Percentiles rank a stretch among this genome's conserved stretches.
These are phyloP conservation scores for Spilosoma lubricipeda DNA, from an alignment of 2,888 invertebrate species.

Conservation along the genomic window DNA sequence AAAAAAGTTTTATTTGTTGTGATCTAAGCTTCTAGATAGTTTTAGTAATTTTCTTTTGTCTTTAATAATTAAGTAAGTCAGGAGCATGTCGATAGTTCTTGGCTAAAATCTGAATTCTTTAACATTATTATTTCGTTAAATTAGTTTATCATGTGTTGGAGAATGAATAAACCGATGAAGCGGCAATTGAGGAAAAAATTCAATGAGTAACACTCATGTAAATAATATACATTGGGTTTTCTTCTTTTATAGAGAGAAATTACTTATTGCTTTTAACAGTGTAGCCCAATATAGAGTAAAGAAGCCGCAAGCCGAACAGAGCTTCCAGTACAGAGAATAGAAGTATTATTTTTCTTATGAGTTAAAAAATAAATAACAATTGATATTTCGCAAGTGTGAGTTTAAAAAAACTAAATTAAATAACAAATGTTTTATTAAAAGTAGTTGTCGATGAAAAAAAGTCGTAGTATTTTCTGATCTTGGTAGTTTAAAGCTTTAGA, in stretches of 20 bases:
- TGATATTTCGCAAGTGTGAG: too few species aligned
- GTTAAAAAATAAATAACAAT: not conserved
- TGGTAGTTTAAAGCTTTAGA: not conserved
- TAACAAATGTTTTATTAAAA: not conserved
- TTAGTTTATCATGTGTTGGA: constrained; percentile 33
- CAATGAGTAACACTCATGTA: constrained; percentile 12
- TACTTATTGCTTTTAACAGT: not conserved
- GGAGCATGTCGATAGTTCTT: constrained; percentile 14
- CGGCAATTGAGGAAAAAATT: constrained; percentile 19
- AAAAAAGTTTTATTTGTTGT: not conserved
- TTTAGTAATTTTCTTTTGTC: constrained; percentile 3
- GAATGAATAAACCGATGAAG: constrained; percentile 26
- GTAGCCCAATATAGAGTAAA: not conserved
- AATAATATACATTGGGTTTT: not conserved
- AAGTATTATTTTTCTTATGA: not conserved
- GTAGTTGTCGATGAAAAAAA: too few species aligned
- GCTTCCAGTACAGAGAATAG: not conserved
- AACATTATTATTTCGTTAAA: constrained; percentile 42
- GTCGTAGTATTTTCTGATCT: not conserved
- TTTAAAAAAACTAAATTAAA: not conserved
- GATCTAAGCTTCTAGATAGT: not conserved
- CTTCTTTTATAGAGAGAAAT: not conserved
- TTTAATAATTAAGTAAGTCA: constrained; percentile 21
- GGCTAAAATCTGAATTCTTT: constrained; percentile 27
- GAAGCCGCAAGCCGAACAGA: not conserved